phyloP scores from a whole-genome alignment of 2,797 vertebrate genomes.

The Astyanax mexicanus region DNA sequence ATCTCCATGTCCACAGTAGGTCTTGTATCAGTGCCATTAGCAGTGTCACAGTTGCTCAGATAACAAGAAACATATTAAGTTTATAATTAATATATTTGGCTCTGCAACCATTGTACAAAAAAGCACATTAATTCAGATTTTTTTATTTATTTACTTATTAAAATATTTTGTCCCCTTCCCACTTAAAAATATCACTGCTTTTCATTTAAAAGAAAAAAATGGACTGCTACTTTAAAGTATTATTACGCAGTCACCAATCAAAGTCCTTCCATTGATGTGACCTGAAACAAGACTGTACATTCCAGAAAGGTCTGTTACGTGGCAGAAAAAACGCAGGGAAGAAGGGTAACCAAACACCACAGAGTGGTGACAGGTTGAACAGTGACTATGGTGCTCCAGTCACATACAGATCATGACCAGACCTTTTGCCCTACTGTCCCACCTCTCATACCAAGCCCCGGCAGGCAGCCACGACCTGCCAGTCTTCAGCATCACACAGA shows the following conservation, averaged over 20 bases:
- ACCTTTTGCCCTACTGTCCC: constrained; percentile 29
- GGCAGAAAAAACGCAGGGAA: constrained; percentile 7
- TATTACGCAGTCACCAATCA: not conserved
- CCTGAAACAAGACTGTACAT: not conserved
- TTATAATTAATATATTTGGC: no score
- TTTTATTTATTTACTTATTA: no score
- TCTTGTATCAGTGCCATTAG: no score
- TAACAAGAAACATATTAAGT: no score
- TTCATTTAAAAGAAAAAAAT: no score
- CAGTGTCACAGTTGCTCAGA: no score
- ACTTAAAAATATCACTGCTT: no score
- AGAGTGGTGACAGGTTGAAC: constrained; percentile 18
- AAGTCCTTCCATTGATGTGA: not conserved
- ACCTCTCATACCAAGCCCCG: constrained; percentile 26
- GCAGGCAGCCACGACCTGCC: constrained; percentile 13
- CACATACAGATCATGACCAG: constrained; percentile 37
- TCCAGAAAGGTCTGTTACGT: constrained; percentile 12
- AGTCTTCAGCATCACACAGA: not conserved
- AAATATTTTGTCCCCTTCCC: no score
- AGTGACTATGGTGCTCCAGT: constrained; percentile 33
- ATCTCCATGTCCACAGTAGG: no score
- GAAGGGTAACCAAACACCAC: constrained; percentile 34
- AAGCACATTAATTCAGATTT: no score
- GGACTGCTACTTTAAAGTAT: no score
- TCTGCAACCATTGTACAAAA: no score